These are phyloP conservation scores for Holothuria leucospilota DNA, from an alignment of 53 echinoderm and acorn worm species.

Conservation along the genomic window DNA sequence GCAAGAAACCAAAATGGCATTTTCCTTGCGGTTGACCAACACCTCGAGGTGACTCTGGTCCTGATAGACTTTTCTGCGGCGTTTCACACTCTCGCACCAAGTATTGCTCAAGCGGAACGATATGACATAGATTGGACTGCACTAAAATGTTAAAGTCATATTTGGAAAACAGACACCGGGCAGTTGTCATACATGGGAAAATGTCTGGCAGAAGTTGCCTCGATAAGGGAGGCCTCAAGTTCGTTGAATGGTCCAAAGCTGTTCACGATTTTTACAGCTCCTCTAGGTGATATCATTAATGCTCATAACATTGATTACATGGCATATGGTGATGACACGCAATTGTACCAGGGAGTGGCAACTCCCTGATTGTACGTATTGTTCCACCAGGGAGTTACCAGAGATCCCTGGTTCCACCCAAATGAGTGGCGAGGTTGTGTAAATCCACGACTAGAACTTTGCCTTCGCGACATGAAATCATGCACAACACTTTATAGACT, in stretches of 20 bases:
- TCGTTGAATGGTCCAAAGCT: constrained; percentile 10
- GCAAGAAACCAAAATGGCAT: constrained; percentile 34
- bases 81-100: constrained; percentile 52
- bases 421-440: constrained; percentile 34
- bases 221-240: constrained; percentile 48
- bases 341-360: too few species aligned
- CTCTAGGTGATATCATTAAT: constrained; percentile 37
- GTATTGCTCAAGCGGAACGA: constrained; percentile 4
- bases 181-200: constrained; percentile 31
- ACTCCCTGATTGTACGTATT: too few species aligned
- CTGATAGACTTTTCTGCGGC: constrained; percentile 55
- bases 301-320: constrained; percentile 43
- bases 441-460: background rate
- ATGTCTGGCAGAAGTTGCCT: constrained; percentile 15
- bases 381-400: too few species aligned
- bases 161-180: constrained; percentile 36
- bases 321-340: constrained; percentile 10
- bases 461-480: constrained; percentile 2
- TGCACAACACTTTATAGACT: constrained; percentile 27
- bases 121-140: constrained; percentile 40
- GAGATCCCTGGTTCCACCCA: constrained; percentile 25
- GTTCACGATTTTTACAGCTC: constrained; percentile 51
- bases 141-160: constrained; percentile 48
- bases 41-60: constrained; percentile 30
- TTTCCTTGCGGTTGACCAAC: constrained; percentile 28